These are phyloP conservation scores for Opisthocomus hoazin DNA, from an alignment of 2,113 vertebrate species.

Conservation along the genomic window DNA sequence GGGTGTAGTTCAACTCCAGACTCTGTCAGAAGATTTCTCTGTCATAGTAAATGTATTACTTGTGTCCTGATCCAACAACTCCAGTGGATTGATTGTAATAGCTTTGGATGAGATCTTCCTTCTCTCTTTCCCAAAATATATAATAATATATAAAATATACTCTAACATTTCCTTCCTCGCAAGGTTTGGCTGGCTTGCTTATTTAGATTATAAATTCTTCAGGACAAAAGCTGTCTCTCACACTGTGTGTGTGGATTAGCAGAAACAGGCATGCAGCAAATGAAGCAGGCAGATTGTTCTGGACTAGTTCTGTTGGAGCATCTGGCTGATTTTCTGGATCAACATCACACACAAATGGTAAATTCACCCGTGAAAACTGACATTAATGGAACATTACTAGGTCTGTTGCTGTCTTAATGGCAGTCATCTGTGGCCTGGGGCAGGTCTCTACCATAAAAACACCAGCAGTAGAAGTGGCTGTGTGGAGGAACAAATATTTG, in stretches of 20 bases:
- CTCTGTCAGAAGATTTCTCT: background rate
- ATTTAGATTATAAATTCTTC: conserved; percentile 38
- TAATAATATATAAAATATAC: background rate
- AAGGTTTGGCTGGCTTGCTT: conserved; percentile 2
- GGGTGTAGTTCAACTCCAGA: background rate
- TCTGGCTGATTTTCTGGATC: conserved; percentile 51
- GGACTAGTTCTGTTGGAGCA: conserved; percentile 39
- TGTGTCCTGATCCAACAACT: background rate
- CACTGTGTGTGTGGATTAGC: background rate
- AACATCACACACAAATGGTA: conserved; percentile 9
- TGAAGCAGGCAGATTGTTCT: conserved; percentile 50
- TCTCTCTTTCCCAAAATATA: background rate
- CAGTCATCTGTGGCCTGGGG: conserved; percentile 38
- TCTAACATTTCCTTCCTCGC: background rate
- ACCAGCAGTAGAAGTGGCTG: conserved; percentile 26
- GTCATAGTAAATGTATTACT: background rate
- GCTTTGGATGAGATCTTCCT: background rate
- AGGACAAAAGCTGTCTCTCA: conserved; percentile 28
- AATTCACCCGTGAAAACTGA: conserved; percentile 19
- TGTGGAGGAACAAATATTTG: conserved; percentile 18
- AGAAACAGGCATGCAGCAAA: conserved; percentile 15
- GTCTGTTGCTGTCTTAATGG: conserved; percentile 27
- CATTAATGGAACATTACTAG: conserved; percentile 32
- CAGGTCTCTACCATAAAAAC: conserved; percentile 25
- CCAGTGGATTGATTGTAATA: background rate